Percentiles rank a stretch among this genome's conserved stretches.
Conservation (phyloP, 2,888 invertebrate species). For the Stenolophus ochropezus region DNA sequence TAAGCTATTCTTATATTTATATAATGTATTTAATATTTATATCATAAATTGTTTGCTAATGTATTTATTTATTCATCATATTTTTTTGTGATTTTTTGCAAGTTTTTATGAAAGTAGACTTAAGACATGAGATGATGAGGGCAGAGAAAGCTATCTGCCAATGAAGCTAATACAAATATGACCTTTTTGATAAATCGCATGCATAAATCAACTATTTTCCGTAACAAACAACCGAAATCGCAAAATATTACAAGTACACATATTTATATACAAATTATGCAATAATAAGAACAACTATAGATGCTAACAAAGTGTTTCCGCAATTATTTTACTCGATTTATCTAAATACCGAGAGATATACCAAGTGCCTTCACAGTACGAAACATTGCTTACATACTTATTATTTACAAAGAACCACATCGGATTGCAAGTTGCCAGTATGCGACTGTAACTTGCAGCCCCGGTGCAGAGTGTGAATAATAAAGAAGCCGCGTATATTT, state of each 20-base stretch:
- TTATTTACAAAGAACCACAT: not conserved
- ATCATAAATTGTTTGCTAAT: conserved; percentile 54
- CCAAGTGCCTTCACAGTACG: conserved; percentile 15
- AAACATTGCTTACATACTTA: conserved; percentile 14
- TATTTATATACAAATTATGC: conserved; percentile 48
- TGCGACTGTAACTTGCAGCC: not conserved
- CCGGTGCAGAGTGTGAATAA: not conserved
- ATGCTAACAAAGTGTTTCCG: conserved; percentile 38
- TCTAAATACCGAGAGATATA: not conserved
- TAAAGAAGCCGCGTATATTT: conserved; percentile 10
- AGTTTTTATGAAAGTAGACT: conserved; percentile 58
- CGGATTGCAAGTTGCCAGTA: too few relatives aligned
- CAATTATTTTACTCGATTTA: conserved; percentile 23
- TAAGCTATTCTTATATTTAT: conserved; percentile 52
- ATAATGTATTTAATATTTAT: conserved; percentile 54
- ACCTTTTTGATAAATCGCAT: conserved; percentile 52
- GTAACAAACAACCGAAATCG: conserved; percentile 25
- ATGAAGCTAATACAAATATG: conserved; percentile 53
- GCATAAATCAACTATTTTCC: conserved; percentile 19
- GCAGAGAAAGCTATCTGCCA: conserved; percentile 16
- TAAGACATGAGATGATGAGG: conserved; percentile 44
- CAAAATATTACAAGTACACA: conserved; percentile 44
- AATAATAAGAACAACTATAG: conserved; percentile 40
- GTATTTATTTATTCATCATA: conserved; percentile 51
- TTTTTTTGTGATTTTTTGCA: conserved; percentile 52